Conservation (phyloP, 2,797 vertebrate genomes). For the Phataginus tricuspis region DNA sequence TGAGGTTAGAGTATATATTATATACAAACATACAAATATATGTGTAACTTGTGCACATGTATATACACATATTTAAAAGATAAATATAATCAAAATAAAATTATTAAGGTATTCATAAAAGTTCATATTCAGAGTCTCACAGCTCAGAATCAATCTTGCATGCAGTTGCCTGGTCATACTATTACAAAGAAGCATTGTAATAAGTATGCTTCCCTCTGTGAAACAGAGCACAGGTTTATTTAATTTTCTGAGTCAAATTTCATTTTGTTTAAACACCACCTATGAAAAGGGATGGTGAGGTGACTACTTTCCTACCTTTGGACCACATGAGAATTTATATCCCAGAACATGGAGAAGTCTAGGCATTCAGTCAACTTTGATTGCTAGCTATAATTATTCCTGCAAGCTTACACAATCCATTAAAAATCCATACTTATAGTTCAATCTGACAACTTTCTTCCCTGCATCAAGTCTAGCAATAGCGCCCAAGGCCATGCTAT, state of each 20-base stretch:
- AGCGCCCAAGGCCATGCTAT: background rate
- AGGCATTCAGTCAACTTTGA: background rate
- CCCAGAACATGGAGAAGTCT: background rate
- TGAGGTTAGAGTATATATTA: background rate
- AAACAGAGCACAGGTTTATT: conserved; percentile 34
- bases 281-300: background rate
- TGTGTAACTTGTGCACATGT: background rate
- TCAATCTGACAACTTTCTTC: background rate
- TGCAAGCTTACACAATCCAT: background rate
- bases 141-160: conserved; percentile 34
- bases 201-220: conserved; percentile 14
- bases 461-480: background rate
- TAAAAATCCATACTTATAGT: background rate
- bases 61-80: background rate
- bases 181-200: background rate
- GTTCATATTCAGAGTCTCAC: background rate
- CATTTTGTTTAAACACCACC: conserved; percentile 14
- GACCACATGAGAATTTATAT: background rate
- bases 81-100: conserved; percentile 10
- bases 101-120: background rate
- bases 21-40: background rate
- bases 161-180: background rate
- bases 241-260: conserved; percentile 40
- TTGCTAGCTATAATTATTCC: background rate
- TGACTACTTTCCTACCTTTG: background rate